phyloP scores from a whole-genome alignment of 1,140 invertebrate genomes.

The Drosophila ohnishii region DNA sequence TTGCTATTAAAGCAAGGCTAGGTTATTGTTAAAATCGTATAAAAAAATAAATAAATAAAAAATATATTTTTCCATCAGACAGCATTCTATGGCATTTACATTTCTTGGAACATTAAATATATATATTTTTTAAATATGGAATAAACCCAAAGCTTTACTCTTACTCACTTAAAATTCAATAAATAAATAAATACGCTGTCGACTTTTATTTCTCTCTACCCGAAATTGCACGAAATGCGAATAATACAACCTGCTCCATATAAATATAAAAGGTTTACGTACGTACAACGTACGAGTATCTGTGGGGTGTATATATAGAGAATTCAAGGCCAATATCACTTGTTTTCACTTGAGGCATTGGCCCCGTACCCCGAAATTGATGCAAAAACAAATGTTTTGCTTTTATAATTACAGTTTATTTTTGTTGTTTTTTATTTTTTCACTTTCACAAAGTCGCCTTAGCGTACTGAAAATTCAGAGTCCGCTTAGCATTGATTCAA shows the following conservation, averaged over 20 bases:
- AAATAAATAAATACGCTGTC: conserved; percentile 6
- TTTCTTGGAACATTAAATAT: neutral
- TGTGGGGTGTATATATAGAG: conserved; percentile 13
- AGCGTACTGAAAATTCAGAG: conserved; percentile 12
- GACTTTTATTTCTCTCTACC: neutral
- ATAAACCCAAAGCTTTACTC: conserved; percentile 2
- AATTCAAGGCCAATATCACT: conserved; percentile 77
- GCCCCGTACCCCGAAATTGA: conserved; percentile 46
- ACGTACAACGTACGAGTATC: conserved; percentile 12
- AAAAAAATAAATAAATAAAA: too few species aligned
- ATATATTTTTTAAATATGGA: neutral
- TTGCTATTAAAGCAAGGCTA: neutral
- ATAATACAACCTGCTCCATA: conserved; percentile 37
- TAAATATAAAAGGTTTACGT: conserved; percentile 24
- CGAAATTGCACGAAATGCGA: conserved; percentile 15
- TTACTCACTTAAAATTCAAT: conserved; percentile 13
- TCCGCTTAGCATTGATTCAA: conserved; percentile 43
- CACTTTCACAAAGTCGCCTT: conserved; percentile 48
- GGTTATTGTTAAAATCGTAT: neutral
- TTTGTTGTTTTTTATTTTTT: conserved; percentile 25
- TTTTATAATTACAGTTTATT: conserved; percentile 36
- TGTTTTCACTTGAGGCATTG: conserved; percentile 66
- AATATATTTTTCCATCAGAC: neutral
- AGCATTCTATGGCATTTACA: neutral
- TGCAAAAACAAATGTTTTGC: conserved; percentile 34